Evolutionary conservation across 2,888 invertebrate genomes (phyloP), one percentile per base, ranked within the genome.

Genomic region (Agrochola circellaris): DNA sequence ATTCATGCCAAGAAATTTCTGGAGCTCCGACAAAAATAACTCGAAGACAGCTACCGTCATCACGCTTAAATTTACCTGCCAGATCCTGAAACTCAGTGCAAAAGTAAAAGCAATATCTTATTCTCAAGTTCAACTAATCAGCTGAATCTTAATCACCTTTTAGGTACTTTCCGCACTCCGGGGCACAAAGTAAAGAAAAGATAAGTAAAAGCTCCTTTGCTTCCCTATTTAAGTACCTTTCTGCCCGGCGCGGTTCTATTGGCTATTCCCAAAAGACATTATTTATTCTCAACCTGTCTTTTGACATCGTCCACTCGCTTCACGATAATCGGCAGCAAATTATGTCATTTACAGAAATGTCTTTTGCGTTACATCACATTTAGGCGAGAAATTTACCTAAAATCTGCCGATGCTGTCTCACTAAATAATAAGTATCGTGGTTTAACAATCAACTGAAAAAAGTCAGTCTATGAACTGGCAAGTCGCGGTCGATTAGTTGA

Each of bases 81-180:
- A 60, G 75, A 69, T 64, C 34, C 65, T 30, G 30, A 77, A 87
- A 84, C 79, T 77, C 70, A 42, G 77, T 67, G 80, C 77, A 78
- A 91, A 89, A 89, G 88, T 85, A 89, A 87, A 89, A 86, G 91
- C 85, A 91, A 90, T 90, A 89, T 90, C 88, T 92, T 91, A 89
- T 90, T 86, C 88, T 88, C 88, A 88, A 92, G 89, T 92, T 91
- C 83, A 88, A 90, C 89, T 90, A 91, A 92, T 92, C 92, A 89
- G 88, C 85, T 90, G 90, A 91, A 93, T 93, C 91, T 91, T 92
- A 93, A 92, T 92, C 91, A 91, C 92, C 90, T 90, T 89, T 90
- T 85, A 87, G 88, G 85, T 89, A 91, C 89, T 90, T 88, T 89
- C 87, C 84, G 82, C 88, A 87, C 88, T 88, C 80, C 76, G 84